Evolutionary conservation across 92 coral and sea anemone species (phyloP).

Genomic region (Epizoanthus illoricatus): DNA sequence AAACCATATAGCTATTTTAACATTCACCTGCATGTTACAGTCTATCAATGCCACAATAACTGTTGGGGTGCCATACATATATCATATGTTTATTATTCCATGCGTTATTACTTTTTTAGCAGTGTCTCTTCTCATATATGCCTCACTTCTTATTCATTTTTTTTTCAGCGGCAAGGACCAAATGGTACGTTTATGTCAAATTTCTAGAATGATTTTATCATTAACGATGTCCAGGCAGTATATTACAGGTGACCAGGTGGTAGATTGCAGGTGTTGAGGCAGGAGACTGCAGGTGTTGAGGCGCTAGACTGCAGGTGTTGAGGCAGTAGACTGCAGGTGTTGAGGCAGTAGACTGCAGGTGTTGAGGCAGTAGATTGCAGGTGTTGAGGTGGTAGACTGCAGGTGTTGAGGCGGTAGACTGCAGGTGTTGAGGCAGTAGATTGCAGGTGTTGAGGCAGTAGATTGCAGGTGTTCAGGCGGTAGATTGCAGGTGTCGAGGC

Average conservation of each 20-base stretch:
- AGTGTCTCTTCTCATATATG: not conserved
- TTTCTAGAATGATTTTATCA: not conserved
- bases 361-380: too few species aligned
- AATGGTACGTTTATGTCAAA: conserved; percentile 47
- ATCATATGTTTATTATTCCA: not conserved
- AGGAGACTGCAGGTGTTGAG: too few species aligned
- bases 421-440: too few species aligned
- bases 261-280: too few species aligned
- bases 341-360: not conserved
- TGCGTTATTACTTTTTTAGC: not conserved
- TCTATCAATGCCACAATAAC: too few species aligned
- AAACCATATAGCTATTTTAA: too few species aligned
- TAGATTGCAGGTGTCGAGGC: too few species aligned
- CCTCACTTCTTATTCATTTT: not conserved
- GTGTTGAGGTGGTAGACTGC: too few species aligned
- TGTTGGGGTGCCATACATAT: too few species aligned
- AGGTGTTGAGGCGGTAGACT: too few species aligned
- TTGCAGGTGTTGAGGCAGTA: not conserved
- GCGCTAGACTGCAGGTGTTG: too few species aligned
- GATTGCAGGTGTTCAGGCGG: not conserved
- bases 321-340: not conserved
- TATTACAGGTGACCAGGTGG: not conserved
- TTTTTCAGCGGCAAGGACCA: conserved; percentile 79
- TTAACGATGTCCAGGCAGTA: not conserved
- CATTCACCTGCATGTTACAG: too few species aligned